phyloP scores from a whole-genome alignment of 2,888 invertebrate genomes.

The Magallana nippona region DNA sequence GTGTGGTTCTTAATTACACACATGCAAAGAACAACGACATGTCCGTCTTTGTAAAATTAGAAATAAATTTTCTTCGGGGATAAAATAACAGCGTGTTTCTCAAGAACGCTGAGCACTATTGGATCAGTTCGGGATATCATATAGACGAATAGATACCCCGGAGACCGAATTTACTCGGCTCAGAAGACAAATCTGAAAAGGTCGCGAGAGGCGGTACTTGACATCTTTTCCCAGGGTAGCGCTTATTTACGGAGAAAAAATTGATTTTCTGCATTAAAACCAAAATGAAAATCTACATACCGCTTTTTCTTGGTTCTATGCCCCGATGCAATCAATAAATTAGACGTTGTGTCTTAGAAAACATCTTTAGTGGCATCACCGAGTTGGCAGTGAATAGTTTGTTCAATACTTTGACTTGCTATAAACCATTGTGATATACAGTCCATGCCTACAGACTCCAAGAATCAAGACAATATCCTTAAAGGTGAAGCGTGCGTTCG shows the following conservation, averaged over 20 bases:
- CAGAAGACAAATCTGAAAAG: conserved; percentile 26
- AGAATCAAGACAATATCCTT: not conserved
- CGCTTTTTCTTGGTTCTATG: conserved; percentile 38
- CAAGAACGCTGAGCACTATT: not conserved
- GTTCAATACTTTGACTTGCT: conserved; percentile 16
- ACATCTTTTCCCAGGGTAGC: conserved; percentile 20
- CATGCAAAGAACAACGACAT: conserved; percentile 1
- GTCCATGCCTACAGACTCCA: not conserved
- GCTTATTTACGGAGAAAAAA: conserved; percentile 35
- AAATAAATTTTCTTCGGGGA: not conserved
- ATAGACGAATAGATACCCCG: not conserved
- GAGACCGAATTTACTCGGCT: conserved; percentile 23
- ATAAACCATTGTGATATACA: not conserved
- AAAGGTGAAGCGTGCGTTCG: not conserved
- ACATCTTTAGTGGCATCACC: not conserved
- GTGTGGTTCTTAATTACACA: not conserved
- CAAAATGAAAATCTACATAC: conserved; percentile 41
- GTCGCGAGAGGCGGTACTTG: not conserved
- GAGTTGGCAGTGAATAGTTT: not conserved
- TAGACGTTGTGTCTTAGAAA: conserved; percentile 21
- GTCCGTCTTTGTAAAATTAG: not conserved
- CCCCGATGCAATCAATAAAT: conserved; percentile 36
- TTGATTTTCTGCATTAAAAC: conserved; percentile 38
- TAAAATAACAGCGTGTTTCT: not conserved
- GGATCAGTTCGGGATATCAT: not conserved